These are phyloP conservation scores for Aricia agestis DNA, from an alignment of 1,140 invertebrate species.

Conservation along the genomic window DNA sequence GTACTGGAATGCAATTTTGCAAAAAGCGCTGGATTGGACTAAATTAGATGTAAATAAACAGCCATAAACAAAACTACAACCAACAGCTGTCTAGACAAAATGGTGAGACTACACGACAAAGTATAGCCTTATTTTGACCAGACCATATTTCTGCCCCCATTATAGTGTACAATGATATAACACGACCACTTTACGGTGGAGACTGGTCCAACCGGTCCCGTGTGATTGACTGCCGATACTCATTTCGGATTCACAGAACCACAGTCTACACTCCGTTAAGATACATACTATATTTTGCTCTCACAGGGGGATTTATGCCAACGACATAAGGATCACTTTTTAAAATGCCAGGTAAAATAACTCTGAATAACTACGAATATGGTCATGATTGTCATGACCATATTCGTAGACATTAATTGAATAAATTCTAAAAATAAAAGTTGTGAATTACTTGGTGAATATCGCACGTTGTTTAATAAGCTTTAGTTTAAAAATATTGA, in stretches of 20 bases:
- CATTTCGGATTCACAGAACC: background rate
- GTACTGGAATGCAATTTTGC: too few relatives aligned
- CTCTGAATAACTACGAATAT: too few relatives aligned
- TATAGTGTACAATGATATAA: background rate
- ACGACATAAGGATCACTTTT: too few relatives aligned
- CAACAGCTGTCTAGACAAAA: too few relatives aligned
- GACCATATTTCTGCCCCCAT: background rate
- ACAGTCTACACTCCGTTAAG: background rate
- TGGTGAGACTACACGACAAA: too few relatives aligned
- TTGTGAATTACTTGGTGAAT: background rate
- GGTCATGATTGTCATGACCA: too few relatives aligned
- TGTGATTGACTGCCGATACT: background rate
- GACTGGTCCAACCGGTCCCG: background rate
- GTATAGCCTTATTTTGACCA: background rate
- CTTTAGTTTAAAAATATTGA: background rate
- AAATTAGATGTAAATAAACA: too few relatives aligned
- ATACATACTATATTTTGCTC: too few relatives aligned
- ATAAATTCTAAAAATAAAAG: background rate
- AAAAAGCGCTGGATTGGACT: too few relatives aligned
- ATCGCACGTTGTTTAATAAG: background rate
- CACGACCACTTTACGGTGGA: background rate
- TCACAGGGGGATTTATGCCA: too few relatives aligned
- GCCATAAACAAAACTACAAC: too few relatives aligned
- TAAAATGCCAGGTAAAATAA: too few relatives aligned
- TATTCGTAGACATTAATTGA: background rate